phyloP scores from a whole-genome alignment of 2,113 vertebrate genomes.

The Carollia perspicillata region DNA sequence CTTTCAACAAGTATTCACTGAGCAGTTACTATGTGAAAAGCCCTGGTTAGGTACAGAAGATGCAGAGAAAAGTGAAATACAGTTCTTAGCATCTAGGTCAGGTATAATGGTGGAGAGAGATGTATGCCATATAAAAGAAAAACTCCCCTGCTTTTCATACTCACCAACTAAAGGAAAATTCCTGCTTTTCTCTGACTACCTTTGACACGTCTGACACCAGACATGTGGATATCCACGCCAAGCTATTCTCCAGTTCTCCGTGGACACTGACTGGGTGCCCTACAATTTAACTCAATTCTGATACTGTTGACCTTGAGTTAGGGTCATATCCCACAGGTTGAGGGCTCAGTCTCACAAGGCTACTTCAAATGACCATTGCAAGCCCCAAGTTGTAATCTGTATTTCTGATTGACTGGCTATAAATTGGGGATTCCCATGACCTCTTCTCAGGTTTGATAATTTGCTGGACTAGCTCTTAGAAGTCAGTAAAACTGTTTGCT shows the following conservation, averaged over 20 bases:
- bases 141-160: background rate
- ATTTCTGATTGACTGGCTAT: background rate
- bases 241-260: background rate
- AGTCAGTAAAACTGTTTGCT: background rate
- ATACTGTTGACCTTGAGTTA: background rate
- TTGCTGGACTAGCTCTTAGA: background rate
- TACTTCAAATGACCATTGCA: background rate
- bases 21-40: background rate
- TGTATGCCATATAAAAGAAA: background rate
- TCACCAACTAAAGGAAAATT: background rate
- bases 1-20: background rate
- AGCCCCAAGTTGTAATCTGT: background rate
- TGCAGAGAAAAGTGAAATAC: background rate
- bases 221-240: background rate
- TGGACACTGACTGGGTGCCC: background rate
- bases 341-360: background rate
- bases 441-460: background rate
- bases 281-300: background rate
- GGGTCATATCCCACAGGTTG: background rate
- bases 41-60: background rate
- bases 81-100: background rate
- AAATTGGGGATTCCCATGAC: background rate
- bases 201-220: background rate
- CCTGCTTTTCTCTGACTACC: background rate
- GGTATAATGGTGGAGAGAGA: background rate